Evolutionary conservation across 1,140 invertebrate species (phyloP).

Genomic region (Drosophila ohnishii): DNA sequence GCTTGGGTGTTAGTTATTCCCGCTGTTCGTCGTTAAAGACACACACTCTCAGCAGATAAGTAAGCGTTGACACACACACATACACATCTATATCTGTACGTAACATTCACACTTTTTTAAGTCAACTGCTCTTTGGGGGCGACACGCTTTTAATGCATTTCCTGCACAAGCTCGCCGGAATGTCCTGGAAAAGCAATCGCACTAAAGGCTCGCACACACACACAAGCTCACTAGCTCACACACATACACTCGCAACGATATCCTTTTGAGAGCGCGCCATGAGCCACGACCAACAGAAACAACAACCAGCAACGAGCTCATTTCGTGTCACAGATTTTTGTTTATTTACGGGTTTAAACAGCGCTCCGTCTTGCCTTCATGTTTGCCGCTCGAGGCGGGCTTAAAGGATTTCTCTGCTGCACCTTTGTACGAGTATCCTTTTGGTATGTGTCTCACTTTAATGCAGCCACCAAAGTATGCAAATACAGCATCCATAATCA

Average conservation of each 20-base stretch:
- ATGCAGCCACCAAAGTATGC: constrained; percentile 31
- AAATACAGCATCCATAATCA: constrained; percentile 41
- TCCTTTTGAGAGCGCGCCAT: constrained; percentile 42
- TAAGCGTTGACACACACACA: not conserved
- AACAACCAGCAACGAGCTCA: constrained; percentile 49
- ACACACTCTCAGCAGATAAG: constrained; percentile 23
- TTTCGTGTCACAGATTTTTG: constrained; percentile 69
- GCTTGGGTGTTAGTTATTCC: constrained; percentile 21
- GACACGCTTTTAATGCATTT: constrained; percentile 66
- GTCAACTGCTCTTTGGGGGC: constrained; percentile 47
- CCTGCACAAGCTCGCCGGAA: constrained; percentile 40
- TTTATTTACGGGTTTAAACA: constrained; percentile 63
- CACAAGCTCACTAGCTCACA: constrained; percentile 17
- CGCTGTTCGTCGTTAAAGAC: constrained; percentile 17
- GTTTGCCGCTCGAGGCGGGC: constrained; percentile 27
- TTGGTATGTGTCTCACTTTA: constrained; percentile 19
- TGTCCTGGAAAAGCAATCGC: constrained; percentile 43
- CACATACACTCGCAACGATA: constrained; percentile 16
- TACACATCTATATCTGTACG: constrained; percentile 4
- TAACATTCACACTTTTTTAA: constrained; percentile 20
- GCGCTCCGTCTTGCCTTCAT: constrained; percentile 24
- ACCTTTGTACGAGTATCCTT: constrained; percentile 1
- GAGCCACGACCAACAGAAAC: constrained; percentile 9
- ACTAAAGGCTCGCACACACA: constrained; percentile 36
- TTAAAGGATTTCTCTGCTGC: constrained; percentile 30